Percentiles rank a stretch among this genome's conserved stretches.
Evolutionary conservation across 1,140 invertebrate genomes (phyloP).

Genomic region (Drosophila pallidifrons): DNA sequence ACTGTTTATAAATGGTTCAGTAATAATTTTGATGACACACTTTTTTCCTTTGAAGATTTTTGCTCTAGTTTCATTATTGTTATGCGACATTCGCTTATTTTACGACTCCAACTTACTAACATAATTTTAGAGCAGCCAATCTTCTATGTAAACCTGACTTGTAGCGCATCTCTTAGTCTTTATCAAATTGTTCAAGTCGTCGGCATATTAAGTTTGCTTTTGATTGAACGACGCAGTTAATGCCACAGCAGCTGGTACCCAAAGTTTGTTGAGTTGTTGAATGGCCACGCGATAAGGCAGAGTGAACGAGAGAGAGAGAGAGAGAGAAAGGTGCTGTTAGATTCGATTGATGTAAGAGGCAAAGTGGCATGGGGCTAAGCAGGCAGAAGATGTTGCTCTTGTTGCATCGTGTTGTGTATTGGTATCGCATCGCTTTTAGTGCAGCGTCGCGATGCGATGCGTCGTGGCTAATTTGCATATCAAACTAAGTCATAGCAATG

Average conservation of each 20-base stretch:
- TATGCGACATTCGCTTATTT: no score
- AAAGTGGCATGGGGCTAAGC: no score
- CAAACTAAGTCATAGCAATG: constrained; percentile 57
- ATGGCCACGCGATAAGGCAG: constrained; percentile 35
- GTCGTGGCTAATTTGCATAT: constrained; percentile 78
- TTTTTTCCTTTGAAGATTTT: no score
- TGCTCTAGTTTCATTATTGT: no score
- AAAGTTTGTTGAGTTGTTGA: constrained; percentile 64
- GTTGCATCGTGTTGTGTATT: constrained; percentile 5
- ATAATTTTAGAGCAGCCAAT: not conserved
- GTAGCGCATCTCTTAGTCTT: constrained; percentile 29
- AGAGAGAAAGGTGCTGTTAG: not conserved
- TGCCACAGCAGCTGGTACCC: constrained; percentile 43
- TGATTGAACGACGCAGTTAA: constrained; percentile 69
- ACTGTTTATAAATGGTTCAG: no score
- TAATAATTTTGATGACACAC: no score
- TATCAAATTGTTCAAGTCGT: constrained; percentile 37
- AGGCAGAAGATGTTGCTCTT: constrained; percentile 7
- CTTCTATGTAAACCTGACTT: not conserved
- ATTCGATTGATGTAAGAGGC: constrained; percentile 2
- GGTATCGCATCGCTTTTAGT: constrained; percentile 18
- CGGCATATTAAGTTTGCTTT: constrained; percentile 56
- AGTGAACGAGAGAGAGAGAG: constrained; percentile 1
- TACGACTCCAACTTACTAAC: no score
- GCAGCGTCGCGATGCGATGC: constrained; percentile 45